Base-by-base conservation (phyloP, 2,888 invertebrate genomes). In the Aporophyla nigra region DNA sequence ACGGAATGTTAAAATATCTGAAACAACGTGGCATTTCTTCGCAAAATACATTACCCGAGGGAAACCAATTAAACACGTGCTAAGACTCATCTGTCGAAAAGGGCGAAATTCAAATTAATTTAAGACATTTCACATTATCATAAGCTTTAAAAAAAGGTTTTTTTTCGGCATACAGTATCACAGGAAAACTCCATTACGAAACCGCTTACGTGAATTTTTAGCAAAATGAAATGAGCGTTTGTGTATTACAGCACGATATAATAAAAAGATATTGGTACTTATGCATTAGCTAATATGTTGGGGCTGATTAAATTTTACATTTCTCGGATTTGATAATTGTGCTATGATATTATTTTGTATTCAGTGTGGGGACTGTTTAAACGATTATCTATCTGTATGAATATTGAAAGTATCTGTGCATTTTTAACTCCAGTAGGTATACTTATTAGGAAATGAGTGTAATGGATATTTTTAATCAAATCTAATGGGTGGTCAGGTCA, bases 121-220 rank as follows among this genome's bases (percentile, higher is more conserved):
- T 88, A 89, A 89, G 84, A 86, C 78, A 84, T 89, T 87, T 84
- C 72, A 86, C 87, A 91, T 90, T 89, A 86, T 88, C 89, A 90
- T 89, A 90, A 89, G 89, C 87, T 90, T 89, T 88, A 86, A 87
- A 90, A 91, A 91, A 90, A 88, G 82, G 84, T 33, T 76, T 84
- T 84, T 78, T 84, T 86, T 87, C 88, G 90, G 89, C 86, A 88
- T 85, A 86, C 86, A 80, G 86, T 89, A 88, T 90, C 88, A 87
- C 88, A 89, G 87, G 85, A 86, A 87, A 89, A 85, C 74, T 86
- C 87, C 84, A 84, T 88, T 90, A 86, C 82, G 81, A 87, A 89
- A 89, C 86, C 89, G 88, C 88, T 88, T 87, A 86, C 88, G 87
- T 84, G 86, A 87, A 82, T 87, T 86, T 88, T 89, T 85, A 87